Base-by-base conservation (phyloP, 2,113 vertebrate species). In the Mobula birostris region DNA sequence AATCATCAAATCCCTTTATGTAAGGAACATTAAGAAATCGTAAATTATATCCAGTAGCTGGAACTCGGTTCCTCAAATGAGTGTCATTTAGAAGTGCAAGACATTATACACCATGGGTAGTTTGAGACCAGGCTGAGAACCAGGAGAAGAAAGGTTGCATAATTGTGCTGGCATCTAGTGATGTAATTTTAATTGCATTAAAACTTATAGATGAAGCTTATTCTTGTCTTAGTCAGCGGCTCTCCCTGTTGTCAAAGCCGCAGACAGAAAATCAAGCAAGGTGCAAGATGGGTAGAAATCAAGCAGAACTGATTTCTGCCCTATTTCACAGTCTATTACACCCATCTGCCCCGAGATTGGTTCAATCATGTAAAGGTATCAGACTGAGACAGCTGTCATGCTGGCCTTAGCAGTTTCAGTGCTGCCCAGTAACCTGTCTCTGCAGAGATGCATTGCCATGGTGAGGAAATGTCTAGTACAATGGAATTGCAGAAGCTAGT, bases 321-420 rank as follows among this genome's bases (percentile, higher is more conserved):
- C 85, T 66, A 90, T 90, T 90, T 90, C 61, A 90, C 63, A 61
- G 85, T 90, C 61, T 66, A 90, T 90, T 90, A 90, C 61, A 90
- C 29, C 85, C 61, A 19, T 90, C 85, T 90, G 61, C 85, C 85
- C 61, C 15, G 85, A 90, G 61, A 90, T 68, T 90, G 85, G 61
- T 90, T 90, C 63, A 90, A 90, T 90, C 85, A 90, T 68, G 85
- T 68, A 15, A 66, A 90, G 58, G n/a, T 66, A 90, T 90, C 85
- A 66, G 85, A 32, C 17, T 32, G 85, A 32, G 61, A 63, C n/a
- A 90, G 85, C 12, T n/a, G 29, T 66, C 14, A 88, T 66, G 58
- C 58, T 17, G 85, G 85, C 7, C 61, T 66, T 17, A 88, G 48
- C 56, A 61, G 56, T 29, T 56, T 12, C 21, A 58, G 66, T 68